Evolutionary conservation across 2,113 vertebrate genomes (phyloP).

Genomic region (Vulpes ferrilata): DNA sequence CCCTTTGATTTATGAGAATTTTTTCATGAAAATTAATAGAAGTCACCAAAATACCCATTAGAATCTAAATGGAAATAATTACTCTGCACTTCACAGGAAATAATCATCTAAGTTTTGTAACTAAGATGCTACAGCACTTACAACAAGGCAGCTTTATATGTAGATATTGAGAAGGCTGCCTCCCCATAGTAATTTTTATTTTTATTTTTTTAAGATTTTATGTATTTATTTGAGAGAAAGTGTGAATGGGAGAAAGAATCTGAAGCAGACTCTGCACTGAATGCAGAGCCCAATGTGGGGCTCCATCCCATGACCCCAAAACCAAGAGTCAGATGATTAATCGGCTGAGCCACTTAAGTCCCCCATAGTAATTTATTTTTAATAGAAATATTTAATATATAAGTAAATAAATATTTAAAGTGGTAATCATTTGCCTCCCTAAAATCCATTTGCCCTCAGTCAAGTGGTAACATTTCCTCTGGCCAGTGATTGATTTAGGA

Average conservation of each 20-base stretch:
- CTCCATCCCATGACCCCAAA: neutral
- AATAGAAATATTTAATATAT: neutral
- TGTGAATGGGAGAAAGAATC: neutral
- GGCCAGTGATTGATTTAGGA: neutral
- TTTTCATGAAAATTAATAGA: slow-evolving; percentile 43
- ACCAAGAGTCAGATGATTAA: neutral
- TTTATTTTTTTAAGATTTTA: neutral
- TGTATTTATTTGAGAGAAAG: neutral
- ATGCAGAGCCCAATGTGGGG: neutral
- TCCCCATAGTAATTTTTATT: neutral
- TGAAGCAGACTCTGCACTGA: neutral
- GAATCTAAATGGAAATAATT: slow-evolving; percentile 23
- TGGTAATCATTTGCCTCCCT: neutral
- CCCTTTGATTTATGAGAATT: neutral
- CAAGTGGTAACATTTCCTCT: neutral
- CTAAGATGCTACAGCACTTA: neutral
- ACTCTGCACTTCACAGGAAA: neutral
- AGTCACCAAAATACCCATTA: neutral
- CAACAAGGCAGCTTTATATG: neutral
- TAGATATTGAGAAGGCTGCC: slow-evolving; percentile 3
- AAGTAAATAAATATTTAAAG: neutral
- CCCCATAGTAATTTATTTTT: neutral
- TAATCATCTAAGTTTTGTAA: neutral
- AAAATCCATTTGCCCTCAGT: neutral
- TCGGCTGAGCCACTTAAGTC: too few species aligned